Evolutionary conservation across 2,888 invertebrate species (phyloP), one percentile per base, ranked within the genome.

Genomic region (Drosophila incognita): DNA sequence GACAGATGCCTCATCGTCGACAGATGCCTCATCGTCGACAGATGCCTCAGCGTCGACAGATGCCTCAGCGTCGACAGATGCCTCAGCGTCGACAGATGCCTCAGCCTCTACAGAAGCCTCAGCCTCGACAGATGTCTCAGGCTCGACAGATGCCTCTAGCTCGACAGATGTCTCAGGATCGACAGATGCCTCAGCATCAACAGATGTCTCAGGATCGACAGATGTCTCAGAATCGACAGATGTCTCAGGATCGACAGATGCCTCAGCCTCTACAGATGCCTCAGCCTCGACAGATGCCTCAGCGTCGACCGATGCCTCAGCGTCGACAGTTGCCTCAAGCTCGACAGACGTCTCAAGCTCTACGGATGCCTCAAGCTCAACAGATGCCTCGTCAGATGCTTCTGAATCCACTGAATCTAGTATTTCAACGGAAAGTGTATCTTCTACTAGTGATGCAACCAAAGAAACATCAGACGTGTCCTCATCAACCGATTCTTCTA

Each of bases 381-480:
- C 78, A 7, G 74, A 73, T 5, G 38, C 49, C 3, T 63, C 75
- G 1, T 70, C 89, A 0, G 81, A 76, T n/a, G 29, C 27, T 10
- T 40, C 76, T 29, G 42, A 21, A 29, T 48, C 76, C 54, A 69
- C 74, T 11, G 77, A 68, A n/a, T 59, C 65, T 15, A 74, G 58
- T 35, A 48, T 36, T 15, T 72, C 83, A 35, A 82, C 82, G 8
- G 86, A 83, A 63, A 46, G 53, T 18, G 27, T 27, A 1, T 67
- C 71, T 6, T 68, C 78, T 24, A 69, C 75, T 33, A 66, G 70
- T 2, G 76, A 77, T 21, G 21, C 66, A 38, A 60, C 66, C 6
- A 68, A 56, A 10, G 66, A 58, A 15, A 31, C 79, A 1, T 72
- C 78, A 7, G 86, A 68, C 2, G 29, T 67, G 5, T 76, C 81